Evolutionary conservation across 2,888 invertebrate species (phyloP).

Genomic region (Leucophenga montana): DNA sequence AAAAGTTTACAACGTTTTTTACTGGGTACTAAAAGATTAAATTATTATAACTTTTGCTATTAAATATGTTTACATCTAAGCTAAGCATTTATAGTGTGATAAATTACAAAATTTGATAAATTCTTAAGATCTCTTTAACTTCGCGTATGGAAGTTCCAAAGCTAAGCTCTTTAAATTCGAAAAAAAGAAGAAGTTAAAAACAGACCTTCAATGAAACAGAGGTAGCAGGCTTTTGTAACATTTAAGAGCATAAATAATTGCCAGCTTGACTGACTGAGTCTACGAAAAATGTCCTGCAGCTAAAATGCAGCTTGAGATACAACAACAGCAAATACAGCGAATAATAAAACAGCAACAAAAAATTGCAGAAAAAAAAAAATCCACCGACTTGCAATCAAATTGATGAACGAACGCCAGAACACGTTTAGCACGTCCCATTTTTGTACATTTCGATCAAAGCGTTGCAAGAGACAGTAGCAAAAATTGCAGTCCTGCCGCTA

Average conservation of each 20-base stretch:
- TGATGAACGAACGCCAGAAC: constrained; percentile 47
- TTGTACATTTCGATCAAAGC: background rate
- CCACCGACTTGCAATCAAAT: constrained; percentile 42
- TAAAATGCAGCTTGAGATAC: constrained; percentile 20
- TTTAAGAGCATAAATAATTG: constrained; percentile 35
- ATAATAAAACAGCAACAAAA: constrained; percentile 28
- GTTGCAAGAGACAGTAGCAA: background rate
- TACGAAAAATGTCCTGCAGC: constrained; percentile 30
- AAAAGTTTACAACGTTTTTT: no score
- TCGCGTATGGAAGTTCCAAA: no score
- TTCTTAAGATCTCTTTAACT: no score
- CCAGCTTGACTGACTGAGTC: constrained; percentile 11
- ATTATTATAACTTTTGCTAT: no score
- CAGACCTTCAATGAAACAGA: background rate
- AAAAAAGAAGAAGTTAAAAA: background rate
- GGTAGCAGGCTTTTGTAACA: background rate
- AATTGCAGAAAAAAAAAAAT: background rate
- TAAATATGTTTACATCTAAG: no score
- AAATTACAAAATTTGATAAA: no score
- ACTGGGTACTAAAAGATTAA: no score
- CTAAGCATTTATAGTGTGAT: no score
- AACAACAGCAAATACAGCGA: constrained; percentile 14
- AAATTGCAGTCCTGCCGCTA: constrained; percentile 18
- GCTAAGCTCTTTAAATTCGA: background rate
- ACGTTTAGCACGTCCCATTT: constrained; percentile 37